Base-by-base conservation (phyloP, 2,113 vertebrate genomes). In the Neofelis nebulosa region DNA sequence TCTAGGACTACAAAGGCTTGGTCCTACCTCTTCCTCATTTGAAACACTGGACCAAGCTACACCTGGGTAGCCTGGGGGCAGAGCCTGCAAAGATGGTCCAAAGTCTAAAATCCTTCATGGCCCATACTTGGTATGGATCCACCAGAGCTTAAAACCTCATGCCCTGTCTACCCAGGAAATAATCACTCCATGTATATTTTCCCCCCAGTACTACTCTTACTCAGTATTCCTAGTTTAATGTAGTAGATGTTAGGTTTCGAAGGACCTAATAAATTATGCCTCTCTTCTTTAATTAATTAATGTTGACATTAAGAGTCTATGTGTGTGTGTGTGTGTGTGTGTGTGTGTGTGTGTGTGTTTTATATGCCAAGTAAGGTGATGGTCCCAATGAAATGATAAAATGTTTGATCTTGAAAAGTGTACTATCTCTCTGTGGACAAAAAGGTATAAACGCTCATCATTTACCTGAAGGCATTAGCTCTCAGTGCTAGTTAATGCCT, bases 241-340 rank as follows among this genome's bases (percentile, higher is more conserved):
- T 50, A 36, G 45, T 57, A 41, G 38, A 15, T 73, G 38, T 55
- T 91, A 82, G 50, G 25, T 63, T 65, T 94, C 85, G 16, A 65
- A 86, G 21, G 69, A 48, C 69, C 48, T 91, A 69, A 74, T 89
- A 55, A 11, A 50, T 95, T 91, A 36, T 38, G 41, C 10, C 29
- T 89, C 21, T 96, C 33, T 4, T 63, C 29, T 68, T 68, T 90
- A 29, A 57, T 27, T 93, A 29, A 57, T 27, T 68, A 38, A 57
- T 52, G 23, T 83, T 93, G 45, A 73, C 29, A 66, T 95, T 96
- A 66, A 96, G 91, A 68, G 74, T 52, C 45, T 80, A 31, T 71
- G 19, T 16, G 57, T 61, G 19, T 61, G 19, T 57, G 52, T 57
- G 19, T 57, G 19, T 57, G 16, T 55, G 52, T 55, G 52, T 57